Base-by-base conservation (phyloP, 2,113 vertebrate species). In the Xyrauchen texanus region DNA sequence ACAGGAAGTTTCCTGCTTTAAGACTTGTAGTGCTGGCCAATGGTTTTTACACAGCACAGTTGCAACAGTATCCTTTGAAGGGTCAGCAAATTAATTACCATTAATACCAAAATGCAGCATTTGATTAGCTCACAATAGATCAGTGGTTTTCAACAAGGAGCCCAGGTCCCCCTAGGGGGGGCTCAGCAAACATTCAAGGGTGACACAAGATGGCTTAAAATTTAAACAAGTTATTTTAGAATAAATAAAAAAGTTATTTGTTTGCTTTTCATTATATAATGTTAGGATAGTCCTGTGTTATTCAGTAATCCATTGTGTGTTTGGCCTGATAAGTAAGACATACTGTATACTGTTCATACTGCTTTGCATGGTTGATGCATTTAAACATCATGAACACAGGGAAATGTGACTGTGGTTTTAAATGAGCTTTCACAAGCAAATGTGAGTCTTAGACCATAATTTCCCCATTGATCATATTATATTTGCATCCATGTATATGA, bases 1-100 rank as follows among this genome's bases (percentile, higher is more conserved):
- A 74, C 58, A 62, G 46, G 71, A 74, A 74, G 71, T 51, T 13
- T 6, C 13, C 16, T 61, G 34, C 52, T 52, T 68, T 68, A n/a
- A 69, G 49, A n/a, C 12, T 8, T 72, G 3, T n/a, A 5, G 0
- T 60, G 44, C 57, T 21, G 53, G 34, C 12, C 52, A 57, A 7
- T 60, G 53, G 45, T 4, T 45, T 58, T 45, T 58, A 5, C 44
- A 16, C 53, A 60, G 16, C n/a, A 58, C 7, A 13, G 4, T 13
- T 57, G 55, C 44, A 58, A 71, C 5, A 21, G 13, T 47, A 5
- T 46, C 5, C 13, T 58, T n/a, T 47, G 16, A n/a, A 61, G 15
- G 21, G 11, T 55, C 68, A 55, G 10, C 9, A 47, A 72, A 60
- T 4, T 60, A 16, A 12, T 72, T 16, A 21, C 4, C 3, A 12